Conservation (phyloP, 2,113 vertebrate genomes). For the Eira barbara region DNA sequence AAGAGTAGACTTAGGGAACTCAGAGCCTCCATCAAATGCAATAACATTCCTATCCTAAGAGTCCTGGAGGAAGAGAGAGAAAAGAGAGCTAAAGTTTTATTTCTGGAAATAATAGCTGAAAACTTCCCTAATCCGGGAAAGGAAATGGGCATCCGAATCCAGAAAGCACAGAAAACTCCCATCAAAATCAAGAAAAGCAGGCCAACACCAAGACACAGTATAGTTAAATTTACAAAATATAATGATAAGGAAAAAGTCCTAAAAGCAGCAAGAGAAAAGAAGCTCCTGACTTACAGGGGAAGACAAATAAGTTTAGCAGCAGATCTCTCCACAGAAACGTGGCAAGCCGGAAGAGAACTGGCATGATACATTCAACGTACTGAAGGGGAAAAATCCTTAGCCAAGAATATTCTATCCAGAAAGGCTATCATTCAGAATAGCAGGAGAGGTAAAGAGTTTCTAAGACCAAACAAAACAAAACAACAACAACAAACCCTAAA, state of each 20-base stretch:
- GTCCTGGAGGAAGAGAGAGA: neutral
- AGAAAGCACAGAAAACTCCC: neutral
- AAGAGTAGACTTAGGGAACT: neutral
- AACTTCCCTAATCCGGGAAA: neutral
- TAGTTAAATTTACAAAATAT: neutral
- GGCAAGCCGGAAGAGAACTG: neutral
- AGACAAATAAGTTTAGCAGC: neutral
- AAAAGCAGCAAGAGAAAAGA: neutral
- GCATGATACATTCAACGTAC: neutral
- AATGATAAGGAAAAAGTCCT: neutral
- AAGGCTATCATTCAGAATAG: neutral
- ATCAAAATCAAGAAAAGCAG: neutral
- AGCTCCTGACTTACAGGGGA: neutral
- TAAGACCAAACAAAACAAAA: neutral
- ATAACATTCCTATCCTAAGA: neutral
- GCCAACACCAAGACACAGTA: neutral
- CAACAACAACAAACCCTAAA: neutral
- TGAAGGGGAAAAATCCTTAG: neutral
- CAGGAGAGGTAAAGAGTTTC: neutral
- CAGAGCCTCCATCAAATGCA: neutral
- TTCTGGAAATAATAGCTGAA: neutral
- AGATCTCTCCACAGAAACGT: neutral
- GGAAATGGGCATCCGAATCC: neutral
- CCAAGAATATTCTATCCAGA: neutral
- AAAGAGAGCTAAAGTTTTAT: neutral